These are phyloP conservation scores for Apistogramma diplotaenia DNA, from an alignment of 2,113 vertebrate species.

Conservation along the genomic window DNA sequence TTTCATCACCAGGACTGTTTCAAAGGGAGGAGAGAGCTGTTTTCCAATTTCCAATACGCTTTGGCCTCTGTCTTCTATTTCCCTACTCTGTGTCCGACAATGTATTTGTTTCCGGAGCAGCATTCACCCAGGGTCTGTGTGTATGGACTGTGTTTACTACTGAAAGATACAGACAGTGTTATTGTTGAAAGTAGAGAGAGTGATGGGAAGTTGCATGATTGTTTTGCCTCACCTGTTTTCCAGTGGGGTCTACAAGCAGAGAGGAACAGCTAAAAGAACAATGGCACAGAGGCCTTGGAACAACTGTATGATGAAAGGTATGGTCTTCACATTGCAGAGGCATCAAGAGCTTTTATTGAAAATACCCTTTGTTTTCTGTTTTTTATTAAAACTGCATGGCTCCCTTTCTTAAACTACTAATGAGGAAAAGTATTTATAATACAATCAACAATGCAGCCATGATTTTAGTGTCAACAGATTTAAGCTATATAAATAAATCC, in stretches of 20 bases:
- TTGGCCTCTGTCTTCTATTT: slow-evolving; percentile 65
- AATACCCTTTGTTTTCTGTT: slow-evolving; percentile 32
- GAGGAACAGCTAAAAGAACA: slow-evolving; percentile 53
- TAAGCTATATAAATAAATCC: slow-evolving; percentile 5
- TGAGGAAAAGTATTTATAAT: slow-evolving; percentile 19
- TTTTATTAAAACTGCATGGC: slow-evolving; percentile 18
- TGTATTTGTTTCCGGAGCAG: slow-evolving; percentile 67
- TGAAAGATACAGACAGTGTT: slow-evolving; percentile 65
- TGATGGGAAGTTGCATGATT: slow-evolving; percentile 58
- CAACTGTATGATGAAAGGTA: slow-evolving; percentile 61
- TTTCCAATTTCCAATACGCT: slow-evolving; percentile 69
- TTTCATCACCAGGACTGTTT: slow-evolving; percentile 77
- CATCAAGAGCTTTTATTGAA: slow-evolving; percentile 42
- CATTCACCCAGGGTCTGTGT: slow-evolving; percentile 26
- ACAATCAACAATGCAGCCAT: background rate
- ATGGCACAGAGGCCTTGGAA: slow-evolving; percentile 62
- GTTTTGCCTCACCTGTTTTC: slow-evolving; percentile 70
- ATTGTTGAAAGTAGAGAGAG: slow-evolving; percentile 60
- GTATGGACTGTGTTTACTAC: slow-evolving; percentile 52
- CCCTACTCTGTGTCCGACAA: slow-evolving; percentile 51
- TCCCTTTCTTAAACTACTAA: slow-evolving; percentile 17
- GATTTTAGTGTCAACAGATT: slow-evolving; percentile 19
- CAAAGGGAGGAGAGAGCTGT: slow-evolving; percentile 69
- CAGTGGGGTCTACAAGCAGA: slow-evolving; percentile 50
- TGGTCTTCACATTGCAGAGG: slow-evolving; percentile 27